phyloP scores from a whole-genome alignment of 2,113 vertebrate genomes.

The Ascaphus truei region DNA sequence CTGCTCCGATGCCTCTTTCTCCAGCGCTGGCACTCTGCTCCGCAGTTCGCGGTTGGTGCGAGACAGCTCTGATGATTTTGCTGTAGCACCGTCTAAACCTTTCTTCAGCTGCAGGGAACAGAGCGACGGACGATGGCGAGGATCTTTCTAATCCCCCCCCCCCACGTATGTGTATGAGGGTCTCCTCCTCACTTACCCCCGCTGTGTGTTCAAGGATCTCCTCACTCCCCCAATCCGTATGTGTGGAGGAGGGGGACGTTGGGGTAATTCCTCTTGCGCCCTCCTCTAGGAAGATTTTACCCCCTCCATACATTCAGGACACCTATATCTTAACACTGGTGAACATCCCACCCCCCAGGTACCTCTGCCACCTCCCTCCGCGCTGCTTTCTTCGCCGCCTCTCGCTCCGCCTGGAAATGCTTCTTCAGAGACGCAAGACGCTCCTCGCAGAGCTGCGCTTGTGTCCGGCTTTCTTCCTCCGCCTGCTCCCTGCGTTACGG shows the following conservation, averaged over 20 bases:
- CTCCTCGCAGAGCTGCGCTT: slow-evolving; percentile 49
- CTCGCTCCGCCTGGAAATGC: slow-evolving; percentile 55
- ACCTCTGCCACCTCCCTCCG: slow-evolving; percentile 54
- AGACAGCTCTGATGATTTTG: slow-evolving; percentile 54
- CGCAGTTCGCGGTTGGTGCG: slow-evolving; percentile 54
- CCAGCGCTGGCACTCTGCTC: slow-evolving; percentile 49
- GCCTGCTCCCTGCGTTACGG: slow-evolving; percentile 51
- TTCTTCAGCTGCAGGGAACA: slow-evolving; percentile 53
- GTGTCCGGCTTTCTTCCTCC: slow-evolving; percentile 45
- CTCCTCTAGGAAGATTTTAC: too few species aligned
- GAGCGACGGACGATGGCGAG: too few species aligned
- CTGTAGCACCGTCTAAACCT: slow-evolving; percentile 50
- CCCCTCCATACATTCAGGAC: too few species aligned
- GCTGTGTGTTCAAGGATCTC: too few species aligned
- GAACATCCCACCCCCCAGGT: too few species aligned
- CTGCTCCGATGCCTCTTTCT: slow-evolving; percentile 45
- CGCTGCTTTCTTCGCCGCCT: slow-evolving; percentile 45
- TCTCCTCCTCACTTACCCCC: too few species aligned
- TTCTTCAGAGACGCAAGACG: slow-evolving; percentile 51
- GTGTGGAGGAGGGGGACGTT: too few species aligned
- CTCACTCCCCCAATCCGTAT: too few species aligned
- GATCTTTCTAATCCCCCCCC: too few species aligned
- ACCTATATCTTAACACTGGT: too few species aligned
- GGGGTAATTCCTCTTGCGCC: too few species aligned
- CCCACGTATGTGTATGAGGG: too few species aligned